Percentiles rank a stretch among this genome's conserved stretches.
Conservation (phyloP, 2,113 vertebrate species). For the Cyphomyrus plagiostoma region DNA sequence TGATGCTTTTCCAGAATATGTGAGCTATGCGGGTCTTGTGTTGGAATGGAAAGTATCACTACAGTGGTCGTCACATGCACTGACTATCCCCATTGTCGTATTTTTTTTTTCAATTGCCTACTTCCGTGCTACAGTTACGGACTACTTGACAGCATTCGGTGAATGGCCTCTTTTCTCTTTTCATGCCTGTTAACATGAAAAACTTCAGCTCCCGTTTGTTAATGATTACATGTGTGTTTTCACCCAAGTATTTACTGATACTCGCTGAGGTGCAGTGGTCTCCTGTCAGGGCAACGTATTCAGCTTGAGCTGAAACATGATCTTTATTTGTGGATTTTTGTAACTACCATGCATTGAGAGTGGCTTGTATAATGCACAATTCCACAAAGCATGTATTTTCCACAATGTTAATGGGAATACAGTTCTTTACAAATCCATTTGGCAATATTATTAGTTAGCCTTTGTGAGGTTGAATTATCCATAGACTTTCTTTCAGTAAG, state of each 20-base stretch:
- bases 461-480: neutral
- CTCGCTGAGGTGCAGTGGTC: neutral
- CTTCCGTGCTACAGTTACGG: neutral
- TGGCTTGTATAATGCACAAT: neutral
- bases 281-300: neutral
- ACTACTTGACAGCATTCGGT: neutral
- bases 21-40: no score
- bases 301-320: neutral
- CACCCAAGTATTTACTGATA: neutral
- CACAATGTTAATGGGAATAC: neutral
- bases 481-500: neutral
- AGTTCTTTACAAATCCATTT: no score
- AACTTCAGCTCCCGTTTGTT: neutral
- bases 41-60: no score
- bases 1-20: no score
- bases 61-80: neutral
- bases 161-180: neutral
- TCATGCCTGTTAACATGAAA: neutral
- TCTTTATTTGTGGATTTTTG: neutral
- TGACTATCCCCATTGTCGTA: neutral
- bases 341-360: neutral
- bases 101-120: neutral
- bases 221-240: neutral
- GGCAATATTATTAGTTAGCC: neutral
- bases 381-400: neutral